Evolutionary conservation across 2,888 invertebrate genomes (phyloP), one percentile per base, ranked within the genome.

Genomic region (Synanthedon andrenaeformis): DNA sequence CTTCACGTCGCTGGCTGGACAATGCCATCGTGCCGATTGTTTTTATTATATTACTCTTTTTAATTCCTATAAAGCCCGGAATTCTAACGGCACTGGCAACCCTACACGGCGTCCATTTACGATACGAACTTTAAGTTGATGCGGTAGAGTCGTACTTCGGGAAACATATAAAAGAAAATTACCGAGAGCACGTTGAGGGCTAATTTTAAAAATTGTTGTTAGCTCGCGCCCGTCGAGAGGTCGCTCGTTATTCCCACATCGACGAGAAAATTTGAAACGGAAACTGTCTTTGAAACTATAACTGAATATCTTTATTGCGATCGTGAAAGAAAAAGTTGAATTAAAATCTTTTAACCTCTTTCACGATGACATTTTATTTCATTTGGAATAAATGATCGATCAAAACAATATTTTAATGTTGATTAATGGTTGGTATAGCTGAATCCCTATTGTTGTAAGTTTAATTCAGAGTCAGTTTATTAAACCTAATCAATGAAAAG

Each of bases 181-280:
- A 45, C 45, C 6, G 52, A 57, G 53, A 58, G 53, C 56, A 59
- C 58, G 62, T 60, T 61, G 64, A 56, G 53, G 56, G 63, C 62
- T 65, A 63, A 69, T 70, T 69, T 69, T 62, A 62, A 63, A 69
- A 72, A 70, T 64, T 61, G 60, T 63, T 55, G 55, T 60, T 56
- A 64, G 60, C 58, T 67, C 61, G 56, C 28, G 54, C 54, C 52
- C 52, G n/a, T 23, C 23, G 23, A 23, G 23, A 42, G n/a, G 42
- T 12, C 12, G 13, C 42, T 42, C 42, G 42, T 42, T 42, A 42
- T 10, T 12, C 13, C 45, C 45, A 45, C 45, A 13, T 45, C 45
- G 14, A 45, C 45, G 45, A 52, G 19, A 11, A 42, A 52, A 42
- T 14, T 42, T 42, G 3, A 52, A 52, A 52, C 42, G 42, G 42